Conservation (phyloP, 1,140 invertebrate species). For the Lordiphosa collinella region DNA sequence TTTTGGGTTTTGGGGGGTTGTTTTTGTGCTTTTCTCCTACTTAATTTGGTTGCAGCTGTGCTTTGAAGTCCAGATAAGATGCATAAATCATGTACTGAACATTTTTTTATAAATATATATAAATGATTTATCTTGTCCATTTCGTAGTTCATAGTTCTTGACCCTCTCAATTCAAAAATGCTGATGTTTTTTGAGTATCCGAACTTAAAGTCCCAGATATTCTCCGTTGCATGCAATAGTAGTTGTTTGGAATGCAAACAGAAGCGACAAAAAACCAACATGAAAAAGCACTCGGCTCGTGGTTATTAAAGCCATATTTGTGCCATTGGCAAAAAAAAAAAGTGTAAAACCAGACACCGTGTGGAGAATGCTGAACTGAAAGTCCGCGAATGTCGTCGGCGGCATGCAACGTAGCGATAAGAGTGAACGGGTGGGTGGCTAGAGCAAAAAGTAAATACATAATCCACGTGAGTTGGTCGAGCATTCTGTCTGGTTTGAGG, state of each 20-base stretch:
- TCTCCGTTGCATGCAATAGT: conserved; percentile 3
- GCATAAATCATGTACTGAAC: too few relatives aligned
- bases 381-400: conserved; percentile 18
- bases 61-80: too few relatives aligned
- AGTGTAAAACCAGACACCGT: not conserved
- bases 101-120: too few relatives aligned
- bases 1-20: too few relatives aligned
- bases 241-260: conserved; percentile 44
- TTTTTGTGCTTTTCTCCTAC: too few relatives aligned
- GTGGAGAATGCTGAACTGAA: conserved; percentile 16
- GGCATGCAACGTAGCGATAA: conserved; percentile 46
- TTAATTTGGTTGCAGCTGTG: too few relatives aligned
- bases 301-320: conserved; percentile 71
- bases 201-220: too few relatives aligned
- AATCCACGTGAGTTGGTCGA: conserved; percentile 50
- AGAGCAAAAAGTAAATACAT: conserved; percentile 53
- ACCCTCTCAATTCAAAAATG: too few relatives aligned
- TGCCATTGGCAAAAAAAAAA: conserved; percentile 35
- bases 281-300: conserved; percentile 33
- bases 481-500: conserved; percentile 1
- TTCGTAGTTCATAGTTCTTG: too few relatives aligned
- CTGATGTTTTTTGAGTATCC: too few relatives aligned
- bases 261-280: conserved; percentile 56
- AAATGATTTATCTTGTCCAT: too few relatives aligned
- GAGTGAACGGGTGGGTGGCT: conserved; percentile 28